Evolutionary conservation across 2,113 vertebrate genomes (phyloP), one percentile per base, ranked within the genome.

Genomic region (Chelonoidis abingdonii): DNA sequence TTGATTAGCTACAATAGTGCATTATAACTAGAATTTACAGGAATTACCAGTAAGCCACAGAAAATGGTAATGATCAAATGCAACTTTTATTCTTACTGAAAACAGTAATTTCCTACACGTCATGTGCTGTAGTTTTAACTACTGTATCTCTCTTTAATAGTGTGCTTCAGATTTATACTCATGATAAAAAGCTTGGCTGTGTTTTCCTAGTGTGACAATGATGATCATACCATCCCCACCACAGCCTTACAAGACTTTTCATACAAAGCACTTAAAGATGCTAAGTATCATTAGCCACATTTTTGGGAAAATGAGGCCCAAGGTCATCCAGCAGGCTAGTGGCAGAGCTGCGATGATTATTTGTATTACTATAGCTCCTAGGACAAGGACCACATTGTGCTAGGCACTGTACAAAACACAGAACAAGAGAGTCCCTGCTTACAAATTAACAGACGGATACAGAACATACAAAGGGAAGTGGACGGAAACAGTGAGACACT

Each of bases 101-200:
- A 57, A 4, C 0, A 3, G 1, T 0, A n/a, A 8, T 86, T 93
- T 80, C 1, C 1, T 1, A 84, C 49, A n/a, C 0, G 14, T 25
- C 24, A 12, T 7, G 27, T 78, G 24, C 17, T 75, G 9, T 10
- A 83, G 44, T 65, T 7, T 47, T 47, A 80, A 76, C 44, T 47
- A 47, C 24, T 25, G 24, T 14, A 10, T n/a, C 19, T 38, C 21
- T 72, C 35, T 38, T 41, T 24, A 41, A 41, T 19, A 44, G 10
- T 47, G 22, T 22, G 38, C n/a, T 44, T 24, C 38, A 41, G 69
- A 75, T 31, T 41, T 10, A 44, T 76, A 25, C 72, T 14, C 41
- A 29, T 4, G 25, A 12, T 27, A 14, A 27, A 27, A 47, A 10
- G 41, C 41, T 76, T 44, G 22, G 12, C 41, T 11, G 25, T 11